Evolutionary conservation across 2,113 vertebrate genomes (phyloP).

Genomic region (Struthio camelus): DNA sequence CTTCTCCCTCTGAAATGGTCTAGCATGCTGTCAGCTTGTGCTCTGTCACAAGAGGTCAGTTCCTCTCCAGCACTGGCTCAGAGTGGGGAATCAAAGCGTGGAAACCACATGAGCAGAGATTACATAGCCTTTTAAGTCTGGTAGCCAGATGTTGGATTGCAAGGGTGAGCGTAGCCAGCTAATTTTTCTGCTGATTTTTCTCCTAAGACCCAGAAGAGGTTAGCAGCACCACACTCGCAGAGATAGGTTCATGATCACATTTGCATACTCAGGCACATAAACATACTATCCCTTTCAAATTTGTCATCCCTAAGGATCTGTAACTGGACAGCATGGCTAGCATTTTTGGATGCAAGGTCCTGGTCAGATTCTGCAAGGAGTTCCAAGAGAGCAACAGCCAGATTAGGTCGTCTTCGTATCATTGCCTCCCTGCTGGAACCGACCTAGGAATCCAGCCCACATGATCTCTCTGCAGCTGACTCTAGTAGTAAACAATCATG

Average conservation of each 20-base stretch:
- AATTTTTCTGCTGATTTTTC: neutral
- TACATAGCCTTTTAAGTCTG: neutral
- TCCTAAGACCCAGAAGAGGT: neutral
- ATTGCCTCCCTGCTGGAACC: neutral
- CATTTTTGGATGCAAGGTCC: neutral
- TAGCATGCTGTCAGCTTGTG: neutral
- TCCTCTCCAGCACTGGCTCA: rapidly evolving
- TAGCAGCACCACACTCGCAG: neutral
- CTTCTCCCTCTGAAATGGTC: neutral
- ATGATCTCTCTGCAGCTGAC: neutral
- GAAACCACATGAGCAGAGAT: slow-evolving; percentile 19
- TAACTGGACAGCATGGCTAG: neutral
- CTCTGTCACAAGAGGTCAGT: rapidly evolving
- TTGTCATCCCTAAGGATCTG: neutral
- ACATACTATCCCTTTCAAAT: neutral
- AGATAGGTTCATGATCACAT: neutral
- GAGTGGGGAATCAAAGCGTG: neutral
- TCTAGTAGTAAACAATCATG: neutral
- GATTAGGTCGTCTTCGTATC: neutral
- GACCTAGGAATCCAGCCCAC: neutral
- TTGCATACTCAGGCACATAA: neutral
- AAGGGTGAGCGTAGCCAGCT: neutral
- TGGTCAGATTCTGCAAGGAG: neutral
- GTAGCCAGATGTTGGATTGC: slow-evolving; percentile 33
- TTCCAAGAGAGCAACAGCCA: neutral